phyloP scores from a whole-genome alignment of 2,113 vertebrate species.

The Stercorarius parasiticus region DNA sequence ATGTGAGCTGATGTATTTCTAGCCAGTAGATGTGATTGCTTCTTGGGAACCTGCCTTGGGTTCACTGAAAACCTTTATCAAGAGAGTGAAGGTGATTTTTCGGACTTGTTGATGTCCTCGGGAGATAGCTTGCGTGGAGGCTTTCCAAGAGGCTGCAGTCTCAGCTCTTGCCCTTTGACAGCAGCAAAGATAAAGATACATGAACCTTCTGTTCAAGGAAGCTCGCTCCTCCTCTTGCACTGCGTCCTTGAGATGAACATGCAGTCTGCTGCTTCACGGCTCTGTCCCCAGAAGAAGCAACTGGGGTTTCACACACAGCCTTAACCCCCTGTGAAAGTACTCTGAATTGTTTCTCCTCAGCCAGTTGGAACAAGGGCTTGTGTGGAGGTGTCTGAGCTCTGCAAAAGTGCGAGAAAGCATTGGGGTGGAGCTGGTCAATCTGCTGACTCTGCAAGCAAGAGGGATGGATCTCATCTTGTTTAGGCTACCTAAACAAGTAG shows the following conservation, averaged over 20 bases:
- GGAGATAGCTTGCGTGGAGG: neutral
- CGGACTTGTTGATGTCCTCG: neutral
- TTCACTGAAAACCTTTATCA: constrained; percentile 39
- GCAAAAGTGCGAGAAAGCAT: rapidly evolving
- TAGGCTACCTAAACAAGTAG: neutral
- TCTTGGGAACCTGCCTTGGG: neutral
- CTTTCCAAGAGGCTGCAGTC: constrained; percentile 4
- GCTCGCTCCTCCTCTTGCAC: neutral
- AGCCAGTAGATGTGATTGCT: neutral
- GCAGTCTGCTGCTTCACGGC: neutral
- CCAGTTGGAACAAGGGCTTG: neutral
- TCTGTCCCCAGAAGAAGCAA: neutral
- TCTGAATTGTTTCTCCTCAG: neutral
- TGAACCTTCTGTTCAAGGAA: neutral
- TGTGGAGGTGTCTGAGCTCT: neutral
- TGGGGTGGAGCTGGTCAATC: neutral
- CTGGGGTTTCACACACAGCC: neutral
- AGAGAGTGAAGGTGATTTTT: constrained; percentile 57
- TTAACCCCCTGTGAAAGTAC: neutral
- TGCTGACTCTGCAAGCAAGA: neutral
- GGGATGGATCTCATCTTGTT: neutral
- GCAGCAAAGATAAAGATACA: constrained; percentile 23
- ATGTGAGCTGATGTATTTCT: neutral
- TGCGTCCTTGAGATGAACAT: neutral
- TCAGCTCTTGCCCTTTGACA: constrained; percentile 61